phyloP scores from a whole-genome alignment of 1,140 invertebrate genomes.

The Anastrepha obliqua region DNA sequence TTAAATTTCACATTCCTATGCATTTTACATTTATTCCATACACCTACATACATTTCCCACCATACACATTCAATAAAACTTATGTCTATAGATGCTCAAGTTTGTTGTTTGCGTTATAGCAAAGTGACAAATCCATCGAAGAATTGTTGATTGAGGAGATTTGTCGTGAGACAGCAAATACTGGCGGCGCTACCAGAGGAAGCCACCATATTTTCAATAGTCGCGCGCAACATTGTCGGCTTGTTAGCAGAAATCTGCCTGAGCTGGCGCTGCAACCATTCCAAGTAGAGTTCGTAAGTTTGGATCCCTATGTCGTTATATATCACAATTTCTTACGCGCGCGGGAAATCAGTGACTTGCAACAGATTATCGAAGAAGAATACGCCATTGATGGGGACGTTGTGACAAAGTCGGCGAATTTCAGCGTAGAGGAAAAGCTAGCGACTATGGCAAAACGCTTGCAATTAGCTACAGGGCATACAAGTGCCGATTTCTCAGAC shows the following conservation, averaged over 20 bases:
- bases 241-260: slow-evolving; percentile 76
- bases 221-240: slow-evolving; percentile 54
- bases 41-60: background rate
- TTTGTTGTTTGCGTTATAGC: slow-evolving; percentile 9
- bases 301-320: slow-evolving; percentile 88
- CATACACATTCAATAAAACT: background rate
- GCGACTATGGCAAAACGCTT: slow-evolving; percentile 32
- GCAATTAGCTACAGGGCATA: slow-evolving; percentile 49
- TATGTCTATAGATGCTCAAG: background rate
- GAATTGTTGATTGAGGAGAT: slow-evolving; percentile 65
- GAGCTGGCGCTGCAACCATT: slow-evolving; percentile 86
- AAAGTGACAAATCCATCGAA: slow-evolving; percentile 59
- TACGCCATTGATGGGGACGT: background rate
- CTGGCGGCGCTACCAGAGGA: slow-evolving; percentile 26
- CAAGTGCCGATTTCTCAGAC: background rate
- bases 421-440: slow-evolving; percentile 49
- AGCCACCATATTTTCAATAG: slow-evolving; percentile 23
- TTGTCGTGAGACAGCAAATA: slow-evolving; percentile 61
- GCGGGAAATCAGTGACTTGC: slow-evolving; percentile 89
- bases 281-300: slow-evolving; percentile 90
- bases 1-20: slow-evolving; percentile 20
- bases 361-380: slow-evolving; percentile 75
- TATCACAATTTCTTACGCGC: slow-evolving; percentile 93
- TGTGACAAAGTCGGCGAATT: background rate
- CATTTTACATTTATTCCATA: background rate